These are phyloP conservation scores for Julus scanicus DNA, from an alignment of 2,888 invertebrate species.

Conservation along the genomic window DNA sequence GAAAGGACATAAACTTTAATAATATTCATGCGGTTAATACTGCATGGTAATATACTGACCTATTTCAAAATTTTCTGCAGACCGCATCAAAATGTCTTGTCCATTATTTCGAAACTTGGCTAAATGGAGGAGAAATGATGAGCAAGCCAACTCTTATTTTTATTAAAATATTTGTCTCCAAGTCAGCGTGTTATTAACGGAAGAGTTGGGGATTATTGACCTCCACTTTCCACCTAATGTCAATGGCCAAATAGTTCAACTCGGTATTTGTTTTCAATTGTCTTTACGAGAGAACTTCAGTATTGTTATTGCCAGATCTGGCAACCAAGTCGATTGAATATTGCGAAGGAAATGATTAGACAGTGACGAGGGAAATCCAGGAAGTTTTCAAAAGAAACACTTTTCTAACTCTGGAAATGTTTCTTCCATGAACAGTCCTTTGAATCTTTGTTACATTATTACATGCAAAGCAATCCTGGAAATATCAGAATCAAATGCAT, in stretches of 20 bases:
- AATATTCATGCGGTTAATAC: neutral
- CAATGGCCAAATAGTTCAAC: neutral
- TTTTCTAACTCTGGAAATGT: neutral
- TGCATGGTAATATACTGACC: neutral
- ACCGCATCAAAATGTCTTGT: neutral
- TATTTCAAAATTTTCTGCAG: neutral
- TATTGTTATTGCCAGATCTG: neutral
- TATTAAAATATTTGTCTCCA: neutral
- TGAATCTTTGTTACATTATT: no score
- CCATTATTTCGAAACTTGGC: neutral
- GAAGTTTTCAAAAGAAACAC: neutral
- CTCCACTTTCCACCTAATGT: slow-evolving; percentile 3
- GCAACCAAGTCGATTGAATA: neutral
- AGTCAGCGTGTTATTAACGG: neutral
- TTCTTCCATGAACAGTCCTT: neutral
- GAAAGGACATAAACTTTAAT: neutral
- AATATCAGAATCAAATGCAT: no score
- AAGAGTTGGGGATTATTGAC: neutral
- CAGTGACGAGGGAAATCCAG: neutral
- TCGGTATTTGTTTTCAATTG: slow-evolving; percentile 22
- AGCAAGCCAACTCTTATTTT: neutral
- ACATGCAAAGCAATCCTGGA: no score
- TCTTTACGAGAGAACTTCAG: neutral
- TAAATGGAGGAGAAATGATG: neutral
- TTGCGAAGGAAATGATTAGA: neutral